Conservation (phyloP, 2,888 invertebrate species). For the Oscheius onirici region DNA sequence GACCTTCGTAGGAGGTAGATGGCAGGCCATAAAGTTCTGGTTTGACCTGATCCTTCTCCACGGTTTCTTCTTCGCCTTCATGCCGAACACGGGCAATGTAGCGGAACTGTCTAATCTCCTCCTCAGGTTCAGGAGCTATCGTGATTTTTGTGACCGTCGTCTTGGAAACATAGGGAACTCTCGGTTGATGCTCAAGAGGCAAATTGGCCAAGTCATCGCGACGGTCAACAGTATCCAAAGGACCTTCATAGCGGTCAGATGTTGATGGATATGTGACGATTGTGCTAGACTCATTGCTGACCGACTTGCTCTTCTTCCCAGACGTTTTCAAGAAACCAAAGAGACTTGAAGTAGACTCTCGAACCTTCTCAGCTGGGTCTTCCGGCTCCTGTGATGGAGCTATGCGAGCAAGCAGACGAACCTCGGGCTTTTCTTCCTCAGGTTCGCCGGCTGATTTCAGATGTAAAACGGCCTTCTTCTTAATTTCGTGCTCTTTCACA, state of each 20-base stretch:
- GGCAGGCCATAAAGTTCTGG: conserved; percentile 36
- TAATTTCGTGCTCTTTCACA: not conserved
- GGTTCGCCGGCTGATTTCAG: not conserved
- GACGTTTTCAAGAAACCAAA: conserved; percentile 10
- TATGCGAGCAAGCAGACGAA: conserved; percentile 39
- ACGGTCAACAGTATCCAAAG: conserved; percentile 9
- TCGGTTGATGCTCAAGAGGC: conserved; percentile 1
- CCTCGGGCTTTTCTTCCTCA: not conserved
- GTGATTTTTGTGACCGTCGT: not conserved
- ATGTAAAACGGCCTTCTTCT: conserved; percentile 5
- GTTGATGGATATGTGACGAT: not conserved
- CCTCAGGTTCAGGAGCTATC: not conserved
- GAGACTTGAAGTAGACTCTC: not conserved
- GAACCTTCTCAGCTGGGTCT: not conserved
- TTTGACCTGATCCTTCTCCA: conserved; percentile 30
- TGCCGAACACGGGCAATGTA: conserved; percentile 42
- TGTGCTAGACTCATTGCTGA: not conserved
- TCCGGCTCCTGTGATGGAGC: conserved; percentile 15
- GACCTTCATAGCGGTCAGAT: not conserved
- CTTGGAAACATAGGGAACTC: not conserved
- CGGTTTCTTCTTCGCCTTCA: conserved; percentile 44
- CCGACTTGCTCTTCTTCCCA: not conserved
- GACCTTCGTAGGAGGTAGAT: conserved; percentile 31
- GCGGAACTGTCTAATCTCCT: conserved; percentile 27
- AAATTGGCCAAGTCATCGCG: conserved; percentile 1